Evolutionary conservation across 2,113 vertebrate genomes (phyloP).

Genomic region (Jacana jacana): DNA sequence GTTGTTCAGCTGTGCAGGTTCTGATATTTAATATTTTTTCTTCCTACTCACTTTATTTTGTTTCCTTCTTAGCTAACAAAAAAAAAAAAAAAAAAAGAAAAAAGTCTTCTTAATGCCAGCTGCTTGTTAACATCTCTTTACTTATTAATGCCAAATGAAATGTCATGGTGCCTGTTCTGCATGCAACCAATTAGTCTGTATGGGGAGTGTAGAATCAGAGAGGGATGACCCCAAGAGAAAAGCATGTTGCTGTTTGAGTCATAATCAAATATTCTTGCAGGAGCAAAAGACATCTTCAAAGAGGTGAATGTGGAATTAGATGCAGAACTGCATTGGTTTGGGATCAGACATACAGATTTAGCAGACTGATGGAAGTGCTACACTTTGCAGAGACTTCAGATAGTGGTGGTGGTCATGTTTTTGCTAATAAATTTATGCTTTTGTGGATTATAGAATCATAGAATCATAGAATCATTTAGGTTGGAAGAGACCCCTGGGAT

Average conservation of each 20-base stretch:
- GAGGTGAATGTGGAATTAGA: constrained; percentile 57
- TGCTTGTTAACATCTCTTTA: constrained; percentile 18
- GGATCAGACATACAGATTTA: background rate
- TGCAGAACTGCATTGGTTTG: background rate
- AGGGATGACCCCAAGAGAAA: constrained; percentile 55
- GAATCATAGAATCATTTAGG: too few species aligned
- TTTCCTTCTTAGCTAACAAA: background rate
- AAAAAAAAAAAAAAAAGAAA: background rate
- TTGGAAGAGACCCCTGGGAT: too few species aligned
- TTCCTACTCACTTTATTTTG: background rate
- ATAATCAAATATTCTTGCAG: constrained; percentile 51
- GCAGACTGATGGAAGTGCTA: background rate
- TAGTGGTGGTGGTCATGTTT: background rate
- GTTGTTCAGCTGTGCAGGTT: background rate
- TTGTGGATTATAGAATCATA: background rate
- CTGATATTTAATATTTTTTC: background rate
- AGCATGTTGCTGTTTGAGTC: constrained; percentile 55
- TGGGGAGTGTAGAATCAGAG: constrained; percentile 29
- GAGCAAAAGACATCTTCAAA: constrained; percentile 53
- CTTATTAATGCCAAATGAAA: constrained; percentile 8
- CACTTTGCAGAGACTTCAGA: background rate
- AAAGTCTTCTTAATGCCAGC: background rate
- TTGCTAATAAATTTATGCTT: background rate
- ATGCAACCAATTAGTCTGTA: constrained; percentile 40
- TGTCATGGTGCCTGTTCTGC: constrained; percentile 9